A percentile compares a stretch with the other conserved stretches of the same genome.
Evolutionary conservation across 2,113 vertebrate species (phyloP).

Genomic region (Mobula hypostoma): DNA sequence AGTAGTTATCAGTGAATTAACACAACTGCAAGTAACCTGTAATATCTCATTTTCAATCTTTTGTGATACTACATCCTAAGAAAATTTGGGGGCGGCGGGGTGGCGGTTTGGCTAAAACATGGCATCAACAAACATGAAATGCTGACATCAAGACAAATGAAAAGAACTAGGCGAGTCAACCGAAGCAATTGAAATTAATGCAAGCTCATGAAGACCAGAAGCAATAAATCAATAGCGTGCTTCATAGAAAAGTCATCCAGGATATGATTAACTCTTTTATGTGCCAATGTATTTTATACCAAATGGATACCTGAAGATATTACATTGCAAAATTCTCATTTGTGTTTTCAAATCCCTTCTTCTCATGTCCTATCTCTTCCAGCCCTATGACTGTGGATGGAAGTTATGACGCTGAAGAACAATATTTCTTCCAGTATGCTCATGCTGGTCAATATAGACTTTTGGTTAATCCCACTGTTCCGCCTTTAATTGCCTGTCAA

Average conservation of each 20-base stretch:
- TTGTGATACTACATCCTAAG: neutral
- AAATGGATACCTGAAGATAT: neutral
- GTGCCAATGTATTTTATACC: neutral
- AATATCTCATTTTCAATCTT: neutral
- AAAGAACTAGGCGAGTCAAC: neutral
- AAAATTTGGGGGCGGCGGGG: too few relatives aligned
- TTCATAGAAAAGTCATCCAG: neutral
- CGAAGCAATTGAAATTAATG: neutral
- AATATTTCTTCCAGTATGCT: too few relatives aligned
- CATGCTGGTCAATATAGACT: too few relatives aligned
- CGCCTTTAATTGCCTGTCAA: too few relatives aligned
- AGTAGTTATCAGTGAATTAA: too few relatives aligned
- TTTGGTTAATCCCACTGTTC: too few relatives aligned
- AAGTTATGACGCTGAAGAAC: too few relatives aligned
- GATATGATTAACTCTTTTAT: neutral
- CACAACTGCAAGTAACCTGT: too few relatives aligned
- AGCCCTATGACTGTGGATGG: neutral
- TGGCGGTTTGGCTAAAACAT: neutral
- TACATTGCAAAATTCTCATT: too few relatives aligned
- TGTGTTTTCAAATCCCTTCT: neutral
- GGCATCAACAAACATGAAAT: neutral
- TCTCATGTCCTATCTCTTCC: neutral
- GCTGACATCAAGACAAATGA: neutral
- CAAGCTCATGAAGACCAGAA: neutral
- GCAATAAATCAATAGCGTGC: neutral